Conservation (phyloP, 2,113 vertebrate species). For the Podarcis cretensis region DNA sequence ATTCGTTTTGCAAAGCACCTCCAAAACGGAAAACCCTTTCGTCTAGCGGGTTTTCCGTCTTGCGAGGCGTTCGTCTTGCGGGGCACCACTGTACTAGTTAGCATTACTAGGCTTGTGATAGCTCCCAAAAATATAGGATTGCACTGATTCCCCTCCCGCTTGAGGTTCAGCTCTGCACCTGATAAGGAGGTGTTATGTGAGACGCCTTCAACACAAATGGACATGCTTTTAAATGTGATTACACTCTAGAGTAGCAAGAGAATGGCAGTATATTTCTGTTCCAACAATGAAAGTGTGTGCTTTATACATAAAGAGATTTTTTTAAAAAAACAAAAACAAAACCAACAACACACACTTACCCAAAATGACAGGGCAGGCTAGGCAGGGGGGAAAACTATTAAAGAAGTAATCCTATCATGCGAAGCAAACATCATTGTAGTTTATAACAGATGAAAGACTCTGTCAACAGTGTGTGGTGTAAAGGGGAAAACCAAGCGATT, state of each 20-base stretch:
- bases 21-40: no score
- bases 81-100: no score
- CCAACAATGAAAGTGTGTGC: conserved; percentile 5
- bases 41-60: no score
- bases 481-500: not conserved
- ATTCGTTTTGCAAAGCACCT: no score
- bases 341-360: not conserved
- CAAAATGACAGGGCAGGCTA: conserved; percentile 31
- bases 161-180: no score
- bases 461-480: conserved; percentile 23
- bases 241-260: conserved; percentile 12
- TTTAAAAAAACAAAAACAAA: no score
- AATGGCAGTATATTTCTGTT: conserved; percentile 43
- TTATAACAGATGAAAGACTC: conserved; percentile 53
- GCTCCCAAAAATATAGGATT: no score
- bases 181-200: not conserved
- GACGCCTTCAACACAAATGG: conserved; percentile 27
- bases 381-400: conserved; percentile 6
- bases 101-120: conserved; percentile 52
- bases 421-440: conserved; percentile 24
- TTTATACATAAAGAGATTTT: conserved; percentile 26
- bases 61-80: no score
- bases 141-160: no score
- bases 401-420: conserved; percentile 35
- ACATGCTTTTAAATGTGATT: conserved; percentile 44